Base-by-base conservation (phyloP, 2,888 invertebrate species). In the Coecobrya sp. region DNA sequence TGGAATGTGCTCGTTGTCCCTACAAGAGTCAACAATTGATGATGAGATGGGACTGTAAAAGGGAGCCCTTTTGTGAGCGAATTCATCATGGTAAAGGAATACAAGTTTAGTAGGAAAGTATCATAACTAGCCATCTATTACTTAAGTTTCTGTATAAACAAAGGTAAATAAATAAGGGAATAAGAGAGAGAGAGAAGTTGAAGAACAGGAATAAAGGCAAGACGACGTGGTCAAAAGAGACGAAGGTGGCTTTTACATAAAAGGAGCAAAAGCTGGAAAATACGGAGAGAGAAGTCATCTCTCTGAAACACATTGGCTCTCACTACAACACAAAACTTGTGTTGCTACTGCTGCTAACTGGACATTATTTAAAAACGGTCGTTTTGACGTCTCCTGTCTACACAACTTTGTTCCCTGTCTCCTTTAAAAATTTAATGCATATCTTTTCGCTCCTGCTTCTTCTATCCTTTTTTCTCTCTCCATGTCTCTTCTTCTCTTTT, bases 1-100 rank as follows among this genome's bases (percentile, higher is more conserved):
- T 93, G 93, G 94, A 94, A 94, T 94, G 94, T 93, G 93, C 93
- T 89, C 93, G 90, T 92, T 94, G 92, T 93, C 93, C 91, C 86
- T 93, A 90, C 91, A 93, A 91, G 84, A 93, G 92, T 93, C 93
- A 93, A 93, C 92, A 93, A 93, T 92, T 76, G 88, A 87, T 70
- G n/a, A 70, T 30, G n/a, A 70, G 30, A 70, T 65, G 65, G 59
- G 19, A 52, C 25, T 65, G 49, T 79, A 70, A 79, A 91, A 91
- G 82, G 86, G 88, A 85, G 82, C 88, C 92, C 88, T 91, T 92
- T 91, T 86, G 82, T 86, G 81, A 19, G 59, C 22, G 7, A 36
- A 36, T n/a, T n/a, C n/a, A 36, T 36, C 36, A 36, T 36, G 59
- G 22, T 3, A 65, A 27, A 65, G 11, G 65, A 25, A 65, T 27